Evolutionary conservation across 2,113 vertebrate species (phyloP), one percentile per base, ranked within the genome.

Genomic region (Sturnira hondurensis): DNA sequence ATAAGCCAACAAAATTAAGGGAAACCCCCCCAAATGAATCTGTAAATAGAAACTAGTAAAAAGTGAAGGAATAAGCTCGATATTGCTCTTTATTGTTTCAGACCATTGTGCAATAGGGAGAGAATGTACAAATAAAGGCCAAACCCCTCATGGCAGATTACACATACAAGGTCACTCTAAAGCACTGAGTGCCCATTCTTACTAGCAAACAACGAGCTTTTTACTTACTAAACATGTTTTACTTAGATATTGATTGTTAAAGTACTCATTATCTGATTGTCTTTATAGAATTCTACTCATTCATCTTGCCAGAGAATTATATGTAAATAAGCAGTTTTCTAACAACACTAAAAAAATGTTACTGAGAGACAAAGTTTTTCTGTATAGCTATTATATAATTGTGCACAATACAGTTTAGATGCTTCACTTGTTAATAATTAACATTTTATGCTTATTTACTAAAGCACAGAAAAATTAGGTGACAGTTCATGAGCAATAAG

Each of bases 31-130:
- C 63, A 97, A 97, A 67, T 85, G 7, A 4, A 94, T 74, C 24
- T 94, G 50, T 63, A 89, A 97, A 73, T 96, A 93, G 7, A 97
- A 97, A 89, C 56, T 85, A 93, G 93, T 82, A 28, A 97, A 97
- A 92, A 86, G 7, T 15, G 31, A 77, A 96, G 76, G 97, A 85
- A 93, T 80, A 81, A 95, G 41, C 50, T 80, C 88, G 74, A 33
- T 15, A 13, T 47, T 70, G 12, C 17, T 95, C 22, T 61, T 94
- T 91, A 58, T 54, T 82, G 41, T 77, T 93, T 83, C 78, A 92
- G 83, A 86, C 19, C 10, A 50, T 43, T 80, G 24, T 68, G 9
- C 7, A 85, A 45, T 43, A 50, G 3, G 63, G 12, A n/a, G n/a
- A n/a, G n/a, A 31, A 14, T 41, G 43, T 31, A 80, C 16, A 91